Evolutionary conservation across 2,797 vertebrate species (phyloP).

Genomic region (Liparis tanakae): DNA sequence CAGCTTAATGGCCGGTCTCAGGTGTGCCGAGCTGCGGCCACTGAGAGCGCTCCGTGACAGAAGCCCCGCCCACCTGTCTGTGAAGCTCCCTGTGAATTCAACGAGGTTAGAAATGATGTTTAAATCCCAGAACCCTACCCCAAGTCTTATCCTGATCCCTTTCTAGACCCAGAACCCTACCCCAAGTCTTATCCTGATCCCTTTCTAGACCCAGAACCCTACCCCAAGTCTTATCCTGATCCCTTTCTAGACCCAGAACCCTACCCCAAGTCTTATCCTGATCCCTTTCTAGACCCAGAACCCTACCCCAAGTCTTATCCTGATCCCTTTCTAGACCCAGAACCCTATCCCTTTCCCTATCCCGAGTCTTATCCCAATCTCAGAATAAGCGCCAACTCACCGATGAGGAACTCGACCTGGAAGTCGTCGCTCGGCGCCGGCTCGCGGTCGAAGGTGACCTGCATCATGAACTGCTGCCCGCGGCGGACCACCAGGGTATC

Average conservation of each 20-base stretch:
- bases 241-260: no score
- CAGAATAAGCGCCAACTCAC: constrained; percentile 44
- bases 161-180: no score
- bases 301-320: no score
- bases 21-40: neutral
- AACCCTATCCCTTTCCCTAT: neutral
- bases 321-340: no score
- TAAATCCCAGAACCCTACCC: no score
- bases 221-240: no score
- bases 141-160: fast-evolving
- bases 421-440: constrained; percentile 76
- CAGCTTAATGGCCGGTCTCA: neutral
- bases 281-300: no score
- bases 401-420: constrained; percentile 84
- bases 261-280: no score
- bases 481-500: constrained; percentile 86
- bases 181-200: no score
- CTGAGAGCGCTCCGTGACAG: neutral
- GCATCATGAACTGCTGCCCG: constrained; percentile 82
- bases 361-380: no score
- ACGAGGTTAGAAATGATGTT: neutral
- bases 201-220: no score
- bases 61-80: neutral
- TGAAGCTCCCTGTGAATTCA: neutral
- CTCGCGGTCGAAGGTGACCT: constrained; percentile 82